phyloP scores from a whole-genome alignment of 2,113 vertebrate genomes.

The Corythoichthys intestinalis region DNA sequence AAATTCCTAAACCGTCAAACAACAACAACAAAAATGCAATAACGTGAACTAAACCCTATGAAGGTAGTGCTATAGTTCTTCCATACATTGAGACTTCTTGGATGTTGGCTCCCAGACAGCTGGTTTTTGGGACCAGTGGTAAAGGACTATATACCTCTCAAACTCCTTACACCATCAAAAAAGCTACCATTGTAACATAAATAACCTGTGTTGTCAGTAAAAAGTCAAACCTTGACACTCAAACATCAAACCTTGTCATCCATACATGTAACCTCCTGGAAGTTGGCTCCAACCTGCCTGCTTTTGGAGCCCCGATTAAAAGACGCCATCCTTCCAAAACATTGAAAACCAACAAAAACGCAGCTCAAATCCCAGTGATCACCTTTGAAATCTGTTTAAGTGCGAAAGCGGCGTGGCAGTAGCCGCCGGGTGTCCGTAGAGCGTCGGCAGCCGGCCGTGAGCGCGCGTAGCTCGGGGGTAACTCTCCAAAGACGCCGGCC shows the following conservation, averaged over 20 bases:
- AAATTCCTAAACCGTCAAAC: not conserved
- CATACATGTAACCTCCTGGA: not conserved
- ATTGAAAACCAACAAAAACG: not conserved
- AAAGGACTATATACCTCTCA: not conserved
- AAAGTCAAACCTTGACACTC: not conserved
- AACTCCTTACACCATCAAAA: not conserved
- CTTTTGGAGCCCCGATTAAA: not conserved
- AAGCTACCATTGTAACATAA: too few relatives aligned
- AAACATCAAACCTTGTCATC: not conserved
- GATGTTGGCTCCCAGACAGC: not conserved
- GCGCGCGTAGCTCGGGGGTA: conserved; percentile 77
- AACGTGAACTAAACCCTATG: not conserved
- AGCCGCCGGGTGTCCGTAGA: conserved; percentile 74
- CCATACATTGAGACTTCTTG: not conserved
- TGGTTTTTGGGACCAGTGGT: not conserved
- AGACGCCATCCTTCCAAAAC: not conserved
- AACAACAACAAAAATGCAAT: not conserved
- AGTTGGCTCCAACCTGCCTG: not conserved
- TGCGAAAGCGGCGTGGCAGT: conserved; percentile 82
- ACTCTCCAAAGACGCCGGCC: conserved; percentile 75
- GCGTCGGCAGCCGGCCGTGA: conserved; percentile 72
- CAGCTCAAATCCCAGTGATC: conserved; percentile 37
- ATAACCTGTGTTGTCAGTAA: not conserved
- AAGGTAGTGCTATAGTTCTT: not conserved
- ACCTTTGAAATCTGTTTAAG: conserved; percentile 85